Conservation (phyloP, 2,797 vertebrate genomes). For the Lacerta viridis region DNA sequence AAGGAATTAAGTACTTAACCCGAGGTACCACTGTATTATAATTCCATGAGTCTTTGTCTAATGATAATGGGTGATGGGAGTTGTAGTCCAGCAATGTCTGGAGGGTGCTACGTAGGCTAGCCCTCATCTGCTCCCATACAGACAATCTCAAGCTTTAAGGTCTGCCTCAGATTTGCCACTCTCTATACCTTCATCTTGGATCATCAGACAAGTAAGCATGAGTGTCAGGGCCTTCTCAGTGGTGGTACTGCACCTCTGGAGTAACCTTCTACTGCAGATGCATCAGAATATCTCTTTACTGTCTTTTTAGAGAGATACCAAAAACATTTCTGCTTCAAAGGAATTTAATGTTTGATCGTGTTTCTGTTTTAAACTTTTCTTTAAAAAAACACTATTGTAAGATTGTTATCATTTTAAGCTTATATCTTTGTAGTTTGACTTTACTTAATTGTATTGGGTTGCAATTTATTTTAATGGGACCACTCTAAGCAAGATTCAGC, state of each 20-base stretch:
- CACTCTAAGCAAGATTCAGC: not conserved
- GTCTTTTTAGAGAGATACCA: not conserved
- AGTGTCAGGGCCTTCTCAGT: not conserved
- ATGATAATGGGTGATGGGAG: no score
- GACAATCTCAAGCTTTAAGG: not conserved
- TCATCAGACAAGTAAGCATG: not conserved
- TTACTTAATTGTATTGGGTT: not conserved
- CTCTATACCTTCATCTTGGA: not conserved
- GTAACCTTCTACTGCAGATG: no score
- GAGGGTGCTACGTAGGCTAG: no score
- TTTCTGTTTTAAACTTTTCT: constrained; percentile 1
- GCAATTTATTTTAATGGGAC: not conserved
- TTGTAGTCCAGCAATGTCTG: no score
- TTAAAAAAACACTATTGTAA: not conserved
- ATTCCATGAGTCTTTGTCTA: no score
- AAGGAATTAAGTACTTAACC: no score
- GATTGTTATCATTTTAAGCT: not conserved
- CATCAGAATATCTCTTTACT: not conserved
- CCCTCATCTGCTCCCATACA: not conserved
- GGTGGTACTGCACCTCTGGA: not conserved
- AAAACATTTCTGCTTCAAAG: not conserved
- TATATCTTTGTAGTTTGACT: not conserved
- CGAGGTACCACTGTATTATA: no score
- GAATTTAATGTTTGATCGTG: not conserved
- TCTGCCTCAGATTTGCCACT: not conserved